Base-by-base conservation (phyloP, 2,888 invertebrate species). In the Hanleya hanleyi region DNA sequence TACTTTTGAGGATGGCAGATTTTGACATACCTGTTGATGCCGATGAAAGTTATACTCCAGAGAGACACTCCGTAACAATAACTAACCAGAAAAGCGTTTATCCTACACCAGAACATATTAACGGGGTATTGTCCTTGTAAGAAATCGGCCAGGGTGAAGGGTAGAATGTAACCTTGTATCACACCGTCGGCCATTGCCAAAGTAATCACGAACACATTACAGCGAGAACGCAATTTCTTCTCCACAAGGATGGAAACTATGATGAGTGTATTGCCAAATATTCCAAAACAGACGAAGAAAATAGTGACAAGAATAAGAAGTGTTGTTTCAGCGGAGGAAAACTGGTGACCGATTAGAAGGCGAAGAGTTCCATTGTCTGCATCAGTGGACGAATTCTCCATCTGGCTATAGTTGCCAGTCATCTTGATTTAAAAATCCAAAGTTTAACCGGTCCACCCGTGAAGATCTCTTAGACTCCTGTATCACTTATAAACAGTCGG, bases 1-100 rank as follows among this genome's bases (percentile, higher is more conserved):
- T 71, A 75, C 47, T 66, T 12, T 1, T 65, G 47, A n/a, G 51
- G 18, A 66, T 69, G 75, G 47, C 75, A 75, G 57, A 75, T 69
- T 69, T 69, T 68, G n/a, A 75, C 69, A 67, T 71, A 75, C 1
- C 75, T 37, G 71, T 75, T 75, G 37, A 75, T 26, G 37, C 69
- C 62, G 37, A 75, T 71, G 57, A 71, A 57, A 3, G 66, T 66
- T 33, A 75, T 50, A 22, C 71, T 71, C 47, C 57, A 62, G 35
- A 75, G 37, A 22, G 75, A 75, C 37, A 57, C 47, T 32, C 26
- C 35, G 35, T 69, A 73, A 18, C 64, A 69, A 18, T 26, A 57
- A 7, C 70, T 66, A 18, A 69, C 66, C n/a, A 70, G n/a, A 35
- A 70, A 57, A 6, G 66, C 73, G 57, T 73, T 73, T 33, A 73